Evolutionary conservation across 53 echinoderm and acorn worm genomes (phyloP), one percentile per base, ranked within the genome.

Genomic region (Patiria pectinifera): DNA sequence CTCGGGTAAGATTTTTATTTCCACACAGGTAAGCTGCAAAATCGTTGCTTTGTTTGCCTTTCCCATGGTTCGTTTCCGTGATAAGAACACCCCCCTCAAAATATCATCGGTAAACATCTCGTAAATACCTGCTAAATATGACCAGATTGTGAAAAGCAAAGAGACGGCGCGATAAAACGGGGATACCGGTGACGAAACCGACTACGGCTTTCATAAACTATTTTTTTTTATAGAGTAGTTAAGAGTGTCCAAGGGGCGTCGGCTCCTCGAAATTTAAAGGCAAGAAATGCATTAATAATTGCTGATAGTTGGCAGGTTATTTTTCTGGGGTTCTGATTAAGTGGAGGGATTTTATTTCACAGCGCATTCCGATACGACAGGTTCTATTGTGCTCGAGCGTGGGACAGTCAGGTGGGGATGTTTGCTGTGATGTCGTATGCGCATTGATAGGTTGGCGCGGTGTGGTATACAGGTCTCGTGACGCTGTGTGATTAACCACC

Each of bases 61-160:
- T 96, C 96, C 96, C 96, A 96, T 96, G 96, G 93, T 92, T 90
- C 6, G 81, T 82, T 69, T 4, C 63, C 48, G 90, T 69, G 90
- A 81, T 90, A 81, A 81, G 76, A 53, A 22, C 70, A 85, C 78
- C 77, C 62, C 35, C 80, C 85, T 74, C 80, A 92, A 66, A 88
- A 88, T 92, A 94, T 62, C 82, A 79, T 94, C 62, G 25, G 92
- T 69, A 94, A 94, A 92, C 86, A 94, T 60, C 62, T 92, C 78
- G 69, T 66, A 84, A 85, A 79, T 76, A 78, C 80, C 76, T 25
- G 15, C 78, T 78, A 87, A 77, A 87, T 77, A 87, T 61, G 78
- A 77, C 24, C 62, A 87, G 87, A 87, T 87, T 78, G 87, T 21
- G 61, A 78, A 35, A 77, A 45, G 78, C 61, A 87, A 87, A 87